Evolutionary conservation across 1,140 invertebrate species (phyloP).

Genomic region (Rhynchophorus ferrugineus): DNA sequence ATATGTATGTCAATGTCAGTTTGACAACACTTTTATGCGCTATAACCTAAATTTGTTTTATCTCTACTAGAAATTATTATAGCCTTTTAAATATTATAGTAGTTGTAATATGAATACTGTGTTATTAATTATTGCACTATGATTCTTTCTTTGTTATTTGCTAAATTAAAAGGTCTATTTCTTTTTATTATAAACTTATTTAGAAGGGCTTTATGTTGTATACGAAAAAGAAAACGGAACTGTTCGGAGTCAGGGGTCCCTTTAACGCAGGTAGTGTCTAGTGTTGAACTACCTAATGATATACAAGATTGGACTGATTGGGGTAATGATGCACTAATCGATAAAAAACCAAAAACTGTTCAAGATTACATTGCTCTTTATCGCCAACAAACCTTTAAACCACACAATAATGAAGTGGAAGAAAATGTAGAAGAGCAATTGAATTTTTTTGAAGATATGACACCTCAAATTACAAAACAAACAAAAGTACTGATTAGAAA

Average conservation of each 20-base stretch:
- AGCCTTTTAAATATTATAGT: no score
- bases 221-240: conserved; percentile 44
- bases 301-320: conserved; percentile 43
- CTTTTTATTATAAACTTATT: conserved; percentile 44
- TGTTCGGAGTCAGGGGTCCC: conserved; percentile 47
- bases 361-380: conserved; percentile 51
- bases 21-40: no score
- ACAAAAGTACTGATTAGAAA: conserved; percentile 44
- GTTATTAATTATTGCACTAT: no score
- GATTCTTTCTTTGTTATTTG: conserved; percentile 25
- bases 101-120: no score
- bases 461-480: conserved; percentile 47
- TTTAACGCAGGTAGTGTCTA: conserved; percentile 45
- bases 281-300: conserved; percentile 26
- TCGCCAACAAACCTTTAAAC: conserved; percentile 39
- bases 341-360: conserved; percentile 41
- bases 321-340: conserved; percentile 37
- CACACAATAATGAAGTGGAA: conserved; percentile 24
- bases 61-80: no score
- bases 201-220: conserved; percentile 48
- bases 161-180: conserved; percentile 44
- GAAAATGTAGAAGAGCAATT: conserved; percentile 36
- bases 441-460: conserved; percentile 51
- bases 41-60: no score
- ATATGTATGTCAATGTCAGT: no score